Evolutionary conservation across 2,113 vertebrate genomes (phyloP).

Genomic region (Dicaeum eximium): DNA sequence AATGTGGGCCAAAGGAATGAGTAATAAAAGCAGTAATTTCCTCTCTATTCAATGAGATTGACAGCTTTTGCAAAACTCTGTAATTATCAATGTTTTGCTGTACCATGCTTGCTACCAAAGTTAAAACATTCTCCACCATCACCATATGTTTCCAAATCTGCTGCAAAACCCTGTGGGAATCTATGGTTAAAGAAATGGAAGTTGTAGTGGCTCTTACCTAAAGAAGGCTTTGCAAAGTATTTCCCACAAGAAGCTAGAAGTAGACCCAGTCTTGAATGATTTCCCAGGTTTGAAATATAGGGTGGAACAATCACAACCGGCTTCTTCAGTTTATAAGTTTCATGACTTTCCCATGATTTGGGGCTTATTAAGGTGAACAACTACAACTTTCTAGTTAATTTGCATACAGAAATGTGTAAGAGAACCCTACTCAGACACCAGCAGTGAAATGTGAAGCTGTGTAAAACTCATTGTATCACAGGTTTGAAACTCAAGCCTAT

Average conservation of each 20-base stretch:
- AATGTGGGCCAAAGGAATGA: neutral
- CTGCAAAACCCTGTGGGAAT: neutral
- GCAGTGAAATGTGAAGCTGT: neutral
- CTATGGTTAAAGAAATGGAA: neutral
- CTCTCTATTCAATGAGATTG: neutral
- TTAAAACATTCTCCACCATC: neutral
- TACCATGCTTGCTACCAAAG: neutral
- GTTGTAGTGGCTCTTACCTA: neutral
- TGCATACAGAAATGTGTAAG: neutral
- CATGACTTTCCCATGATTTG: neutral
- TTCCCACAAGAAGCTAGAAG: neutral
- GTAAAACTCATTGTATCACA: neutral
- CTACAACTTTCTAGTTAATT: neutral
- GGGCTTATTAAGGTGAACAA: neutral
- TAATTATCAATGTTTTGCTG: constrained; percentile 8
- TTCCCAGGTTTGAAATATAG: neutral
- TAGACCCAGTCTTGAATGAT: neutral
- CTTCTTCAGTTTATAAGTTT: neutral
- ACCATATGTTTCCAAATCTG: neutral
- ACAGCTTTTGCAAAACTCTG: neutral
- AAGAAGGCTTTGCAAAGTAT: neutral
- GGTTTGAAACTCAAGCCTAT: neutral
- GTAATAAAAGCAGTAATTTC: neutral
- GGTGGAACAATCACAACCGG: neutral
- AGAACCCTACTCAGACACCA: neutral